These are phyloP conservation scores for Meda fulgida DNA, from an alignment of 2,797 vertebrate species.

Conservation along the genomic window DNA sequence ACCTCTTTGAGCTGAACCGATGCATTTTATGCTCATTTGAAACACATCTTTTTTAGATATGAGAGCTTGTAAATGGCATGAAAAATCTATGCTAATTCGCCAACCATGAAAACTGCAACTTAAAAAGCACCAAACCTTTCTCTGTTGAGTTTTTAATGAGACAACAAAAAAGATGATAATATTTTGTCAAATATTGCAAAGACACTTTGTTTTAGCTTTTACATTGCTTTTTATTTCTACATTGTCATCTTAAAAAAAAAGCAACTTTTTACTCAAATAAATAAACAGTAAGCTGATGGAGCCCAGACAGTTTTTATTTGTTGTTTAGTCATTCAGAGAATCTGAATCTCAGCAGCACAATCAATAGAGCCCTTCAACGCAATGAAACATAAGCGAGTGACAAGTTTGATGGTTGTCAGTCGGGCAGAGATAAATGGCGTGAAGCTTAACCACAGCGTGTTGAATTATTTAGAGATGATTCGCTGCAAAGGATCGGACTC, in stretches of 20 bases:
- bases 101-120: conserved; percentile 22
- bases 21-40: conserved; percentile 80
- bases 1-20: conserved; percentile 68
- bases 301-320: not conserved
- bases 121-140: conserved; percentile 19
- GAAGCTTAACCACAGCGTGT: conserved; percentile 70
- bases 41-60: conserved; percentile 60
- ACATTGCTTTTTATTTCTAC: not conserved
- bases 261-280: not conserved
- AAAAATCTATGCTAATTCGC: conserved; percentile 33
- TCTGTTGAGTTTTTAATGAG: conserved; percentile 24
- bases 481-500: conserved; percentile 72
- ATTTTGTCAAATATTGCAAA: not conserved
- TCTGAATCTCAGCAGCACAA: conserved; percentile 12
- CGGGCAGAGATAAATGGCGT: conserved; percentile 67
- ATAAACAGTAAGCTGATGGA: not conserved
- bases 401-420: conserved; percentile 69
- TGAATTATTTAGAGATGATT: conserved; percentile 79
- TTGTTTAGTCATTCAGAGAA: conserved; percentile 40
- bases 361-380: conserved; percentile 47
- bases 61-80: conserved; percentile 54
- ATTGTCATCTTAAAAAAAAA: not conserved
- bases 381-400: conserved; percentile 63
- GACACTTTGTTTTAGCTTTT: conserved; percentile 10
- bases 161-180: conserved; percentile 20